Conservation (phyloP, 2,888 invertebrate species). For the Leucophenga montana region DNA sequence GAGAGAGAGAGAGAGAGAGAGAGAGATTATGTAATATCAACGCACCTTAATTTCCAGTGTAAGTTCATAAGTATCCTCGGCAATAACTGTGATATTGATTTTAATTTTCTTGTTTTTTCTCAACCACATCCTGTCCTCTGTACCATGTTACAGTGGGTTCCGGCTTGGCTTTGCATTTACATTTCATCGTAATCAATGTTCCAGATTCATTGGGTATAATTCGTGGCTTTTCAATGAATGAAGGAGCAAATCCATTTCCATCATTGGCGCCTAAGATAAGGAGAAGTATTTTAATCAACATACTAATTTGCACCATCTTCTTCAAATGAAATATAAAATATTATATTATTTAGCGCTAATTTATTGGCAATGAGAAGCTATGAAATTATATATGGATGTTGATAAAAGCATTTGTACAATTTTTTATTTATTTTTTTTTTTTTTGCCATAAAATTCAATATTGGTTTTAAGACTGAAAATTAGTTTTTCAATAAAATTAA, state of each 20-base stretch:
- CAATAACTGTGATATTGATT: conserved; percentile 83
- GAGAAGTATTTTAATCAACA: conserved; percentile 45
- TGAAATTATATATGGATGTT: not conserved
- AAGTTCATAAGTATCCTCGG: conserved; percentile 90
- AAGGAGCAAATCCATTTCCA: conserved; percentile 92
- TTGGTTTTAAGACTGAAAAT: too few species aligned
- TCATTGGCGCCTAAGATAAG: conserved; percentile 85
- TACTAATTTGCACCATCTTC: too few species aligned
- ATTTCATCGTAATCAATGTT: conserved; percentile 97
- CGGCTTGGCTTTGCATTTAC: conserved; percentile 95
- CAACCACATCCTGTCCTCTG: conserved; percentile 88
- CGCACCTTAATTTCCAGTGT: conserved; percentile 84
- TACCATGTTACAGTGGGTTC: conserved; percentile 97
- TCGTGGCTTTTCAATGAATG: conserved; percentile 98
- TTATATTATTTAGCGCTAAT: not conserved
- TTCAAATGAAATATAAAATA: too few species aligned
- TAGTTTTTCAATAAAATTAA: not conserved
- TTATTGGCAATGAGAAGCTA: not conserved
- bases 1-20: too few species aligned
- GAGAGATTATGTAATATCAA: not conserved
- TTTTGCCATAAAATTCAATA: not conserved
- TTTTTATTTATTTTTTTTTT: too few species aligned
- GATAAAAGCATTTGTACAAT: too few species aligned
- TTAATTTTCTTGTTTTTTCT: conserved; percentile 88
- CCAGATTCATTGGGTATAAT: conserved; percentile 99